Percentiles rank a stretch among this genome's conserved stretches.
phyloP scores from a whole-genome alignment of 2,113 vertebrate genomes.

The Bufo bufo region DNA sequence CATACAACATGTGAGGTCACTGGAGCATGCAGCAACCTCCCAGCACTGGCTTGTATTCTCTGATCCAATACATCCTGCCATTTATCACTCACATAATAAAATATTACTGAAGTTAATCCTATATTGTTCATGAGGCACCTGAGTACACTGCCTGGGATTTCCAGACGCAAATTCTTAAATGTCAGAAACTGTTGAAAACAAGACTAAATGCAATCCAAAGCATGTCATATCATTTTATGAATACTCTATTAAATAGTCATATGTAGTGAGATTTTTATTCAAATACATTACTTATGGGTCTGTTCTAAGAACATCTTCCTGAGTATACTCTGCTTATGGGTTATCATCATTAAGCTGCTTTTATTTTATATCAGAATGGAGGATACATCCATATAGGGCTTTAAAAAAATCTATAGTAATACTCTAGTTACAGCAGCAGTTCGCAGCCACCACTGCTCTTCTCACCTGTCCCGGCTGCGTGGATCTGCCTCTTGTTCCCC shows the following conservation, averaged over 20 bases:
- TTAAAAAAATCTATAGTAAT: no score
- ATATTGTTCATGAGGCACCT: constrained; percentile 3
- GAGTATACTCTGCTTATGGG: no score
- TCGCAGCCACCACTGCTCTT: no score
- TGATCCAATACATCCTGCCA: constrained; percentile 52
- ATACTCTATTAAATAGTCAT: background rate
- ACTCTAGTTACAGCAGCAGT: no score
- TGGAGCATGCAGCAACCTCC: constrained; percentile 60
- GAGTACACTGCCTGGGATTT: background rate
- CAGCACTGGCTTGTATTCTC: constrained; percentile 52
- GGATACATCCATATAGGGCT: no score
- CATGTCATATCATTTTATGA: background rate
- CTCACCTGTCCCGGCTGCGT: no score
- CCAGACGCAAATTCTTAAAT: background rate
- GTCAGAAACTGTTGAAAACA: background rate
- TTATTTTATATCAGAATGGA: no score
- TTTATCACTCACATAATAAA: constrained; percentile 27
- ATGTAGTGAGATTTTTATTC: background rate
- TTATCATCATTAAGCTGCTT: no score
- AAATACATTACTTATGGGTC: background rate
- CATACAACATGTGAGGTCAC: constrained; percentile 62
- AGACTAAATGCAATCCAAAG: background rate
- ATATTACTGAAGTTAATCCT: background rate
- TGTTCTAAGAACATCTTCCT: no score
- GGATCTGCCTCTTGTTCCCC: no score